A percentile compares a stretch with the other conserved stretches of the same genome.
phyloP scores from a whole-genome alignment of 2,888 invertebrate genomes.

The Panzeria rudis region DNA sequence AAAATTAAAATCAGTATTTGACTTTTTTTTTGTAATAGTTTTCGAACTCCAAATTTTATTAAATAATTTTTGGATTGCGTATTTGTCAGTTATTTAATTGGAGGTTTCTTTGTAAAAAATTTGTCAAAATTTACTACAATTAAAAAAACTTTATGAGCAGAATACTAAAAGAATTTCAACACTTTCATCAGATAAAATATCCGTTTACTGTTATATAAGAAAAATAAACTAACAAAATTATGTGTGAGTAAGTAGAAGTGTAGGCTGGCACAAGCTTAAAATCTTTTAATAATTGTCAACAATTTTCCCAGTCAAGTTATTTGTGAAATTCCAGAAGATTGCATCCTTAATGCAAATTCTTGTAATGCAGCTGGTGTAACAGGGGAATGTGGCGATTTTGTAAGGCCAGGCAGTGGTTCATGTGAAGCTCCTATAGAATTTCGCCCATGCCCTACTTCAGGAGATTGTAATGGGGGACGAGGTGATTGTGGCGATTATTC shows the following conservation, averaged over 20 bases:
- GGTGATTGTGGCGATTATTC: conserved; percentile 79
- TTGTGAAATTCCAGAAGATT: conserved; percentile 72
- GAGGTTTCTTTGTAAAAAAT: conserved; percentile 7
- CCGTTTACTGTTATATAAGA: not conserved
- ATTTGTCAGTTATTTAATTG: conserved; percentile 35
- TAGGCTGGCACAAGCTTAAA: not conserved
- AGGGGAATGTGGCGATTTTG: conserved; percentile 68
- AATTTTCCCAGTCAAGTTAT: conserved; percentile 61
- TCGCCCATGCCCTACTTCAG: conserved; percentile 76
- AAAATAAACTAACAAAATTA: conserved; percentile 51
- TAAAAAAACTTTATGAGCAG: not conserved
- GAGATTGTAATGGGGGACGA: conserved; percentile 73
- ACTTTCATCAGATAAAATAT: not conserved
- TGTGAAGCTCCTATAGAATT: conserved; percentile 77
- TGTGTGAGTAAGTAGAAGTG: conserved; percentile 74
- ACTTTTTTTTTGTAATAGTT: conserved; percentile 13
- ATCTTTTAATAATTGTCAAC: not conserved
- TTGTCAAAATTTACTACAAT: conserved; percentile 38
- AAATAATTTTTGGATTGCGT: conserved; percentile 38
- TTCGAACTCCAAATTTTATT: conserved; percentile 42
- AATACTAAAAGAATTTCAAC: not conserved
- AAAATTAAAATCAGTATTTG: conserved; percentile 40
- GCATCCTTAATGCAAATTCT: conserved; percentile 50
- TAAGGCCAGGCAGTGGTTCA: conserved; percentile 72
- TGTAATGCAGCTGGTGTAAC: conserved; percentile 62